Base-by-base conservation (phyloP, 1,140 invertebrate genomes). In the Melipona quadrifasciata region DNA sequence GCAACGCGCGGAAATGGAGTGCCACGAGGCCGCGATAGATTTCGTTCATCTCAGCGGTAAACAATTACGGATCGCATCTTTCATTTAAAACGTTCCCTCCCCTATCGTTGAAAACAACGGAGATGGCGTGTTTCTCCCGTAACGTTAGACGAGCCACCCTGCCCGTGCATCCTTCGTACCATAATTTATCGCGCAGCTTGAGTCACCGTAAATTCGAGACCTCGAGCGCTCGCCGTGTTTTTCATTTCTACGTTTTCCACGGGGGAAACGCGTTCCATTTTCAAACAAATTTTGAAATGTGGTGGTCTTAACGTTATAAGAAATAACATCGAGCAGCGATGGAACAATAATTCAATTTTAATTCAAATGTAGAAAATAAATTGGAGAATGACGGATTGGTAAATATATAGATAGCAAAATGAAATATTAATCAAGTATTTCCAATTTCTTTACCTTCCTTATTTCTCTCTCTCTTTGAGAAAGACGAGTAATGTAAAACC, bases 31-130 rank as follows among this genome's bases (percentile, higher is more conserved):
- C 0, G 74, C 24, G 2, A 51, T 77, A 64, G 75, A 65, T 77
- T 77, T 77, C 47, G 39, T 77, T 47, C 51, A 16, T n/a, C 27
- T 64, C n/a, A 17, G n/a, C 11, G 24, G 75, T 61, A 51, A 58
- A n/a, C 58, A 77, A 77, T 77, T 77, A 77, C 39, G 39, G 31
- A 8, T 21, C 24, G 1, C 58, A 65, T 77, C 75, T 77, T 47
- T 77, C 75, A 76, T 64, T 64, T 27, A 16, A 27, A 77, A 77
- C 47, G 39, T 53, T 53, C 19, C 21, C 51, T 10, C 12, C 61
- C 3, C 19, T 53, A 53, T 78, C 47, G 27, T 8, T 17, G 27
- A 51, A 17, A 53, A n/a, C 55, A 75, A 57, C 73, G 34, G 24
- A 75, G 53, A 34, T 27, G 5, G n/a, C 31, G 16, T 19, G 39